phyloP scores from a whole-genome alignment of 37 sponge, comb jelly and placozoan species.

The Theonella swinhoei region DNA sequence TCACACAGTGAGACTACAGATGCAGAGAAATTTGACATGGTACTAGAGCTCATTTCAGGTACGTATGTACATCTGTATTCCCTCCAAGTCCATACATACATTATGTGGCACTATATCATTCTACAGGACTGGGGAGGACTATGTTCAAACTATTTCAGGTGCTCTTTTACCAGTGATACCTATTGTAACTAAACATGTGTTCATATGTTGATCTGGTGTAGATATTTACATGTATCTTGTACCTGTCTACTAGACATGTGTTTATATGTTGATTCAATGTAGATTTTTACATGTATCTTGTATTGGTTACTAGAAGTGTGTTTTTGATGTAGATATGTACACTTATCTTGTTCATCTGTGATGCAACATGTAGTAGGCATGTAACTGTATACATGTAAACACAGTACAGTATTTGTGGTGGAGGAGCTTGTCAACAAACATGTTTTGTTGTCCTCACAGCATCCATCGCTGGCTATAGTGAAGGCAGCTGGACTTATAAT shows the following conservation, averaged over 20 bases:
- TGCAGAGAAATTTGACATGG: slow-evolving; percentile 86
- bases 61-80: too few relatives aligned
- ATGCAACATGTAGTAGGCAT: too few relatives aligned
- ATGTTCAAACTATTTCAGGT: slow-evolving; percentile 93
- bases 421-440: too few relatives aligned
- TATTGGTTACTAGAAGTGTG: too few relatives aligned
- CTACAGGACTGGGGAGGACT: slow-evolving; percentile 70
- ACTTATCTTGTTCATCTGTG: too few relatives aligned
- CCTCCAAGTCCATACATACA: neutral
- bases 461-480: slow-evolving; percentile 94
- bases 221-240: too few relatives aligned
- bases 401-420: too few relatives aligned
- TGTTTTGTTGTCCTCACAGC: slow-evolving; percentile 27
- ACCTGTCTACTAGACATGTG: too few relatives aligned
- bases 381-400: too few relatives aligned
- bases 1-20: slow-evolving; percentile 91
- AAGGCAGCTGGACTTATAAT: slow-evolving; percentile 98
- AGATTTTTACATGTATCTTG: too few relatives aligned
- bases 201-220: neutral
- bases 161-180: neutral
- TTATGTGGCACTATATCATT: neutral
- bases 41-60: slow-evolving; percentile 91
- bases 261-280: too few relatives aligned
- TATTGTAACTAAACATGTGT: neutral
- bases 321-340: too few relatives aligned